Base-by-base conservation (phyloP, 1,140 invertebrate species). In the Tetramorium alpestre region DNA sequence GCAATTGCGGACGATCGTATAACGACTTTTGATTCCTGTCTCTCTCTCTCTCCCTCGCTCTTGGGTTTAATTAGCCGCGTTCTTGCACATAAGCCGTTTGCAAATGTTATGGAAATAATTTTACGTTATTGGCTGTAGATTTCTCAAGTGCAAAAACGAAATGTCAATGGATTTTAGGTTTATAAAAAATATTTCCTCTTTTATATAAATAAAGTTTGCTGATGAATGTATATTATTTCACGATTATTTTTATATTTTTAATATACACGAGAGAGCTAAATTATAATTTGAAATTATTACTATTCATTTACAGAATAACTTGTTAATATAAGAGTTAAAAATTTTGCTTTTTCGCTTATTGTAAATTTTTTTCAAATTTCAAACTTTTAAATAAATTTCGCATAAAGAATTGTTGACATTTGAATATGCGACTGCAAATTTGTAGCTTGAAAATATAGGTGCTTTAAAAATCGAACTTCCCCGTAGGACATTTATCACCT, bases 1-100 rank as follows among this genome's bases (percentile, higher is more conserved):
- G 44, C 62, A 80, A 67, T 80, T 80, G 60, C 60, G 33, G 13
- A 80, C 33, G 76, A 78, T 82, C 49, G 54, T 75, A 33, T 33
- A 75, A 82, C 51, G 22, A 80, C 44, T 85, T 16, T 56, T 8
- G 51, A n/a, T 75, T 84, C 56, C 28, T 8, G 6, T 47, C 7
- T 8, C 41, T 33, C 25, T n/a, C 33, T 67, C 18, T 67, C 28
- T 65, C 18, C 13, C n/a, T 65, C 4, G 69, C 25, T 58, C 18
- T 2, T 28, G 7, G 25, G 11, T 13, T 51, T 51, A 67, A 78
- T 65, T 65, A 49, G 8, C 33, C n/a, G 18, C 44, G 18, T 64
- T 64, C 58, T 64, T 58, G 51, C 54, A 25, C 13, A 13, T 33
- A 18, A 73, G 18, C 33, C 13, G n/a, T 60, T 60, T 16, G 13